These are phyloP conservation scores for Haliclystus octoradiatus DNA, from an alignment of 30 jellyfish, hydroid and myxozoan genomes.

Conservation along the genomic window DNA sequence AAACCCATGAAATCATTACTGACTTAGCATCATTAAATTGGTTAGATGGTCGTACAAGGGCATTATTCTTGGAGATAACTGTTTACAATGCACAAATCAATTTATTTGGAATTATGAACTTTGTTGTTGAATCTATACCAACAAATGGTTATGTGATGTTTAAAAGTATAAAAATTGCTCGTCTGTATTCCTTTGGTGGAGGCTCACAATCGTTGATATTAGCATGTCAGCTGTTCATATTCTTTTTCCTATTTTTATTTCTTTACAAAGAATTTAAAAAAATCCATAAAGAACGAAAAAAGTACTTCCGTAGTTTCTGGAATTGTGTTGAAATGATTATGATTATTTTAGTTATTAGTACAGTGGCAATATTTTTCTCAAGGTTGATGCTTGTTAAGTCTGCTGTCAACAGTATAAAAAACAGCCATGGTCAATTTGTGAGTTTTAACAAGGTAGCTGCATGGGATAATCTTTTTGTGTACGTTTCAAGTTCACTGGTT, in stretches of 20 bases:
- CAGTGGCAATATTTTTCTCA: constrained; percentile 70
- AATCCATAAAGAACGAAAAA: constrained; percentile 60
- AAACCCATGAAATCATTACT: constrained; percentile 41
- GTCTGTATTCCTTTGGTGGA: constrained; percentile 95
- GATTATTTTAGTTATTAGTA: constrained; percentile 44
- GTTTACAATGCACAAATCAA: constrained; percentile 94
- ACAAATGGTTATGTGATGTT: constrained; percentile 65
- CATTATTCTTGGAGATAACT: constrained; percentile 67
- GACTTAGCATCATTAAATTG: constrained; percentile 39
- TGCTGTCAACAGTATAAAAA: constrained; percentile 69
- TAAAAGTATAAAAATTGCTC: constrained; percentile 69
- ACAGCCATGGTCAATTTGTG: constrained; percentile 71
- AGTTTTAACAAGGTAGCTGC: constrained; percentile 94
- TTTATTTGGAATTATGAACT: constrained; percentile 78
- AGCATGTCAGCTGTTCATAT: constrained; percentile 93
- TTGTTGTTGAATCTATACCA: constrained; percentile 81
- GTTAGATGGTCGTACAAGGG: constrained; percentile 89
- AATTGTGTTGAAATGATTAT: constrained; percentile 59
- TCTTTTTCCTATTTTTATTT: constrained; percentile 60
- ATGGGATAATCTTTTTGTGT: constrained; percentile 80
- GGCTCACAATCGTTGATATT: constrained; percentile 71
- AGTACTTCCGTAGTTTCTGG: constrained; percentile 79
- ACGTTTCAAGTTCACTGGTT: constrained; percentile 61
- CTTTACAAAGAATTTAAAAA: constrained; percentile 85
- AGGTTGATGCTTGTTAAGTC: constrained; percentile 76